Percentiles rank a stretch among this genome's conserved stretches.
These are phyloP conservation scores for Maconellicoccus hirsutus DNA, from an alignment of 1,140 invertebrate species.

Conservation along the genomic window DNA sequence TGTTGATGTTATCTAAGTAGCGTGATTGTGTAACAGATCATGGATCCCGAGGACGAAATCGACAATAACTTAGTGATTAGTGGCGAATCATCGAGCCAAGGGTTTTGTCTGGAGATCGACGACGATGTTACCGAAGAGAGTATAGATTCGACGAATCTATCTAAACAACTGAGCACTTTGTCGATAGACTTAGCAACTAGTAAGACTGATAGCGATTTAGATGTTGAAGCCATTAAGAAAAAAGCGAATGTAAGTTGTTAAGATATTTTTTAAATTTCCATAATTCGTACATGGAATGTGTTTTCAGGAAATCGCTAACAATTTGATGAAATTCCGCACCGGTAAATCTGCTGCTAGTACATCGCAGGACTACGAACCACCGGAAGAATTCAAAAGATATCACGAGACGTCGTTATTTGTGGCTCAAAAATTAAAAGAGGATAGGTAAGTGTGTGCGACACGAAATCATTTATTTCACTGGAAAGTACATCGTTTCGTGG, in stretches of 20 bases:
- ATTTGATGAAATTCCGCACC: neutral
- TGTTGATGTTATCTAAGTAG: too few relatives aligned
- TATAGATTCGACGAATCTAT: neutral
- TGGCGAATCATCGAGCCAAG: neutral
- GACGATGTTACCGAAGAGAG: neutral
- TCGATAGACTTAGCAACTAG: neutral
- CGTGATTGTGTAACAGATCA: too few relatives aligned
- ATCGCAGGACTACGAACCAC: neutral
- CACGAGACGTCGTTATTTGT: neutral
- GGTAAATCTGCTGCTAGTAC: neutral
- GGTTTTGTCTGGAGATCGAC: neutral
- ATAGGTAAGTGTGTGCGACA: too few relatives aligned
- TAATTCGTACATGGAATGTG: too few relatives aligned
- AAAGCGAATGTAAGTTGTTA: neutral
- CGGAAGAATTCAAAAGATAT: neutral
- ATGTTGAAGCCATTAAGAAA: neutral
- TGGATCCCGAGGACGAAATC: neutral
- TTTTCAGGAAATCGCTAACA: neutral
- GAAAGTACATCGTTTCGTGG: neutral
- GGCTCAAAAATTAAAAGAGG: constrained; percentile 1
- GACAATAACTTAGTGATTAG: neutral
- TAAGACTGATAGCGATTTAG: neutral
- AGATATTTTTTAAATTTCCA: too few relatives aligned
- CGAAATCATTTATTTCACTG: neutral
- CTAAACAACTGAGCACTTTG: neutral